A percentile compares a stretch with the other conserved stretches of the same genome.
These are phyloP conservation scores for Australoheros scitulus DNA, from an alignment of 2,113 vertebrate species.

Conservation along the genomic window DNA sequence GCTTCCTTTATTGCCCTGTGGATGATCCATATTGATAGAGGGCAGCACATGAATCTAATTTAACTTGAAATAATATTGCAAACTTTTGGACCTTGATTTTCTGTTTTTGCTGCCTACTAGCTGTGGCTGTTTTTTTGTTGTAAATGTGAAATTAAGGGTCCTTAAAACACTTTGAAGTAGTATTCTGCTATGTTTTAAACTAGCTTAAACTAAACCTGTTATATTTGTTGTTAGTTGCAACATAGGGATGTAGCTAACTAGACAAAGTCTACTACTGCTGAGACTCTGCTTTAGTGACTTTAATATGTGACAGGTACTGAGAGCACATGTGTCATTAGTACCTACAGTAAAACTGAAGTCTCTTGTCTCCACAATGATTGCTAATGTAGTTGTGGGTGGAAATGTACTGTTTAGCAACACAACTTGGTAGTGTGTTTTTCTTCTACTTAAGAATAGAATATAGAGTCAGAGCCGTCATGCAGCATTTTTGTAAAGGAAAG, in stretches of 20 bases:
- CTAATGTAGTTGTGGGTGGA: not conserved
- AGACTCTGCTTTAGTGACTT: accelerated
- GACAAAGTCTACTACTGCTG: not conserved
- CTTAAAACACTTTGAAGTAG: not conserved
- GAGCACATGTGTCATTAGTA: not conserved
- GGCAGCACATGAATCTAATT: not conserved
- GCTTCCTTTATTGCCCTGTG: not conserved
- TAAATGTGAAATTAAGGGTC: not conserved
- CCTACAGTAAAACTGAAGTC: not conserved
- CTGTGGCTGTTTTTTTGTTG: not conserved
- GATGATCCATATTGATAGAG: not conserved
- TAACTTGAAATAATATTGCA: not conserved
- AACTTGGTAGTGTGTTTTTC: not conserved
- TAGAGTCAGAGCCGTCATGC: too few species aligned
- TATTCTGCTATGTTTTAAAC: not conserved
- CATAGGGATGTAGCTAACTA: not conserved
- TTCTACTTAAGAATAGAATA: not conserved
- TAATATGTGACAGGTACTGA: not conserved
- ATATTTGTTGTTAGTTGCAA: not conserved
- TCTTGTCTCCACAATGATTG: not conserved
- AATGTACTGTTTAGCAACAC: not conserved
- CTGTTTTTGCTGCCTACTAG: not conserved
- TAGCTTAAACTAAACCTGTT: not conserved
- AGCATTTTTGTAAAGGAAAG: not conserved
- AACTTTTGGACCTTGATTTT: not conserved